phyloP scores from a whole-genome alignment of 1,140 invertebrate genomes.

The Thaumatotibia leucotreta region DNA sequence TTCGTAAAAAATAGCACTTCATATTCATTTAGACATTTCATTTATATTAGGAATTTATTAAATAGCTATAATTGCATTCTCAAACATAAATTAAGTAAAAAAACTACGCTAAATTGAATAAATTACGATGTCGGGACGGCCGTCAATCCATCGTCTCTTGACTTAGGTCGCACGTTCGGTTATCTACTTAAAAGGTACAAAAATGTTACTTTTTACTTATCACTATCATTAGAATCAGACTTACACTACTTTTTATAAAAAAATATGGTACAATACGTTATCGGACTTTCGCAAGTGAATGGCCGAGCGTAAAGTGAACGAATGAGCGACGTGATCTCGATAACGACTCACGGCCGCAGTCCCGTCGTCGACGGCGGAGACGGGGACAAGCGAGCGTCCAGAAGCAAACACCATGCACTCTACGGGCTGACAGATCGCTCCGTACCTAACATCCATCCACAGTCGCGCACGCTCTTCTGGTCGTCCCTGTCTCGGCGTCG shows the following conservation, averaged over 20 bases:
- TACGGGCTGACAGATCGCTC: slow-evolving; percentile 33
- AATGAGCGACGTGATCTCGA: slow-evolving; percentile 70
- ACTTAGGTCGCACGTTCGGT: slow-evolving; percentile 73
- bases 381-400: slow-evolving; percentile 72
- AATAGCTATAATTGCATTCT: slow-evolving; percentile 60
- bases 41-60: slow-evolving; percentile 61
- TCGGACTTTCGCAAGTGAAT: slow-evolving; percentile 42
- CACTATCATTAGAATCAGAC: slow-evolving; percentile 64
- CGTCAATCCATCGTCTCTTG: slow-evolving; percentile 69
- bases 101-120: slow-evolving; percentile 71
- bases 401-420: slow-evolving; percentile 38
- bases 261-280: slow-evolving; percentile 71
- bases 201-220: slow-evolving; percentile 67
- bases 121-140: slow-evolving; percentile 75
- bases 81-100: slow-evolving; percentile 69
- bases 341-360: slow-evolving; percentile 67
- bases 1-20: slow-evolving; percentile 52
- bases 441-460: slow-evolving; percentile 53
- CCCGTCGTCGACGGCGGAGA: slow-evolving; percentile 60
- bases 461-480: slow-evolving; percentile 57
- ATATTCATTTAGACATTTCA: slow-evolving; percentile 41
- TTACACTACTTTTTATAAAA: slow-evolving; percentile 58
- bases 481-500: slow-evolving; percentile 73
- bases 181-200: slow-evolving; percentile 73
- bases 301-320: slow-evolving; percentile 64